A percentile compares a stretch with the other conserved stretches of the same genome.
phyloP scores from a whole-genome alignment of 2,888 invertebrate genomes.

The Julus scandinavius region DNA sequence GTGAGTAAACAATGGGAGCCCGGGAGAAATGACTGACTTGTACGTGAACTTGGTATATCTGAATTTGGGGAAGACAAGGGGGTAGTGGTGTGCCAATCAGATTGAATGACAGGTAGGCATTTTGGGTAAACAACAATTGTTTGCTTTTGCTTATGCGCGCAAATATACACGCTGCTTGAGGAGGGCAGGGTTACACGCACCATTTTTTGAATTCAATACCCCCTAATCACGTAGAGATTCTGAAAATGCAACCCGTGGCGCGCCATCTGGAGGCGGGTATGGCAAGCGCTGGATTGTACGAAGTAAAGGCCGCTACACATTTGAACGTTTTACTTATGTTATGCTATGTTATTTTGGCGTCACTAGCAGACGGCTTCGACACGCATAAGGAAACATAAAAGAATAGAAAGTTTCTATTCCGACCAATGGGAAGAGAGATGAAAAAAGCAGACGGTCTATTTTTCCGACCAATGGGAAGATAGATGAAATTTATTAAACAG shows the following conservation, averaged over 20 bases:
- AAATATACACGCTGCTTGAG: not conserved
- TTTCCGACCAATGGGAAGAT: no score
- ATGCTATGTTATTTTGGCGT: no score
- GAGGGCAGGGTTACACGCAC: not conserved
- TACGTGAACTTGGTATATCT: constrained; percentile 25
- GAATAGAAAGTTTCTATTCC: no score
- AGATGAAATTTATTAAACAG: no score
- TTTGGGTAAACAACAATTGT: constrained; percentile 23
- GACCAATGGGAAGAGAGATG: no score
- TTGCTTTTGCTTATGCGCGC: constrained; percentile 8
- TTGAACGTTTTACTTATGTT: no score
- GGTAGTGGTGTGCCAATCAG: constrained; percentile 19
- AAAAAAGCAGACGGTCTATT: no score
- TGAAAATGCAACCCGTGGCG: not conserved
- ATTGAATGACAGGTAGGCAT: constrained; percentile 27
- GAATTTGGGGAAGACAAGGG: constrained; percentile 33
- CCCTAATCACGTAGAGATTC: not conserved
- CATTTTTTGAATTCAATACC: constrained; percentile 15
- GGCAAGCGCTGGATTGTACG: no score
- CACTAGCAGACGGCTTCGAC: no score
- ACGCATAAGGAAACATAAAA: no score
- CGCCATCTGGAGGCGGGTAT: not conserved
- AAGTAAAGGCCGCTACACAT: no score
- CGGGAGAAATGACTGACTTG: not conserved
- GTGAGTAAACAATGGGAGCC: constrained; percentile 24